These are phyloP conservation scores for Pygmarrhopalites habei DNA, from an alignment of 1,140 invertebrate species.

Conservation along the genomic window DNA sequence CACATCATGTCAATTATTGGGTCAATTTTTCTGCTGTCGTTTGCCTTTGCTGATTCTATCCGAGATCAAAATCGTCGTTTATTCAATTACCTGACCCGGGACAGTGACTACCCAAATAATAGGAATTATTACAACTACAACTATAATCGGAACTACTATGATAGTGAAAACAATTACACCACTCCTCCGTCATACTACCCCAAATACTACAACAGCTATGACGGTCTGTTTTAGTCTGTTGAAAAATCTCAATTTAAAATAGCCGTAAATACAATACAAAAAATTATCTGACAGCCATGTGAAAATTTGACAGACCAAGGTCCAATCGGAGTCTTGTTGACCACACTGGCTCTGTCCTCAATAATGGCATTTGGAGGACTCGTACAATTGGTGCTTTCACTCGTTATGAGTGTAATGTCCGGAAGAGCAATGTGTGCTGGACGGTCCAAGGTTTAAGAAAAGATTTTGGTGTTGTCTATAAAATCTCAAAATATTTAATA, in stretches of 20 bases:
- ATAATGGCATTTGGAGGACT: constrained; percentile 15
- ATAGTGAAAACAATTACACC: background rate
- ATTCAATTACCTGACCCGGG: background rate
- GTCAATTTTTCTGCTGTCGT: background rate
- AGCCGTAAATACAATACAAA: background rate
- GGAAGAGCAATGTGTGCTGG: constrained; percentile 17
- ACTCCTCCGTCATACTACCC: background rate
- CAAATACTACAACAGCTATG: background rate
- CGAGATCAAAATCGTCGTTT: background rate
- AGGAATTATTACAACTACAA: constrained; percentile 2
- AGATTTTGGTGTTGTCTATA: background rate
- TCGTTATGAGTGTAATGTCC: constrained; percentile 13
- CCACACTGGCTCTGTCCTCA: background rate
- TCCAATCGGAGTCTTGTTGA: background rate
- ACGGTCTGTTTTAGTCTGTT: background rate
- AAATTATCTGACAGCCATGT: background rate
- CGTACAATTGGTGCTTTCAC: constrained; percentile 16
- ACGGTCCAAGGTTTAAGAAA: constrained; percentile 7
- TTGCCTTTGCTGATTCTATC: constrained; percentile 1
- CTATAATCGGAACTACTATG: background rate
- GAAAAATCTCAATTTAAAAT: background rate
- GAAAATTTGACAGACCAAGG: background rate
- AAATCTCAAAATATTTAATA: background rate
- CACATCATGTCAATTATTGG: constrained; percentile 8
- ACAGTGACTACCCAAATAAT: background rate